Evolutionary conservation across 2,797 vertebrate genomes (phyloP).

Genomic region (Heliangelus exortis): DNA sequence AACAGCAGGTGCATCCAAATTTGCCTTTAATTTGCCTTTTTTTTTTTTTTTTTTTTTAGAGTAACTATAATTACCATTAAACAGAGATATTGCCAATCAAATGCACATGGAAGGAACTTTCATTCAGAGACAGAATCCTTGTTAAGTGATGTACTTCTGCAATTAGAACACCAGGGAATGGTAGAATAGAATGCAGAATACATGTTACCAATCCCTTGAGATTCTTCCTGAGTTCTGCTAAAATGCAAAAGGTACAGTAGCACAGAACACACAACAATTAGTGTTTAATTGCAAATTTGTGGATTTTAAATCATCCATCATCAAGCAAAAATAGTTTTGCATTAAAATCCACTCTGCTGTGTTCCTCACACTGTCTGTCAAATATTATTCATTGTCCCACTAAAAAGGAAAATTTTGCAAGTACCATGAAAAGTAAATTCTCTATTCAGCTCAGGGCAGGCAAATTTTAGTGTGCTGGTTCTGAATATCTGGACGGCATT

Average conservation of each 20-base stretch:
- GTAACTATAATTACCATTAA: background rate
- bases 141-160: background rate
- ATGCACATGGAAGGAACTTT: background rate
- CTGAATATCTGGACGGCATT: background rate
- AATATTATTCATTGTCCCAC: background rate
- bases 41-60: too few relatives aligned
- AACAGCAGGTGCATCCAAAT: background rate
- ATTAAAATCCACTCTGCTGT: background rate
- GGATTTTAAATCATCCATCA: background rate
- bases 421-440: background rate
- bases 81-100: background rate
- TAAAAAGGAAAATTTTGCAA: background rate
- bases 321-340: background rate
- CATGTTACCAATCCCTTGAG: background rate
- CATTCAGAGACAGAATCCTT: background rate
- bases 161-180: background rate
- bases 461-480: background rate
- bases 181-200: background rate
- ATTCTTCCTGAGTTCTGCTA: background rate
- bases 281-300: background rate
- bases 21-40: too few relatives aligned
- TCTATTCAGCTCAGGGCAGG: background rate
- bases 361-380: background rate
- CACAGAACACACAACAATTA: background rate
- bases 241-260: background rate